phyloP scores from a whole-genome alignment of 2,797 vertebrate genomes.

The Myiotriccus ornatus region DNA sequence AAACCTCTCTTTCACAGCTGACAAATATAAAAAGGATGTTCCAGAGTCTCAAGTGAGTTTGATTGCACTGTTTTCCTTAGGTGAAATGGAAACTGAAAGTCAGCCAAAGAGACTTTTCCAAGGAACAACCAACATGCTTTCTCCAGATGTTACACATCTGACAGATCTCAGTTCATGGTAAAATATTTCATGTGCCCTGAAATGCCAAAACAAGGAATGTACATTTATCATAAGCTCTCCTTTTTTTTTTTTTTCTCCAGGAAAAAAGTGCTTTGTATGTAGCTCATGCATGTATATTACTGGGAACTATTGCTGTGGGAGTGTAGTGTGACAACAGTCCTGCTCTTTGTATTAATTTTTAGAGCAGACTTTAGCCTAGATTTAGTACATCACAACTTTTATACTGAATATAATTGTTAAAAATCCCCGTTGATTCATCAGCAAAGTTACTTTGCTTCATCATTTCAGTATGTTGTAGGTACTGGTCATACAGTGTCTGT shows the following conservation, averaged over 20 bases:
- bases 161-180: constrained; percentile 91
- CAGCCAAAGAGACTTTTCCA: constrained; percentile 98
- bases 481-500: not conserved
- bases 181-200: constrained; percentile 33
- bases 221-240: not conserved
- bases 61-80: constrained; percentile 69
- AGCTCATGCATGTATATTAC: rapidly evolving
- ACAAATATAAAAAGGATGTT: not conserved
- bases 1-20: not conserved
- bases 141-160: constrained; percentile 84
- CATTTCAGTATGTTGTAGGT: not conserved
- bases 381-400: not conserved
- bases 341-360: not conserved
- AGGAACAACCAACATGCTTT: constrained; percentile 92
- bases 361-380: not conserved
- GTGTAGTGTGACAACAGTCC: not conserved
- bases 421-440: not conserved
- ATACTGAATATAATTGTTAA: not conserved
- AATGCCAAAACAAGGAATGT: not conserved
- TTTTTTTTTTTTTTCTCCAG: not conserved
- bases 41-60: not conserved
- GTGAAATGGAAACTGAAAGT: constrained; percentile 95
- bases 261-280: not conserved
- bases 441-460: not conserved
- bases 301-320: not conserved